A percentile compares a stretch with the other conserved stretches of the same genome.
Conservation (phyloP, 2,888 invertebrate species). For the Glyphotaelius pellucidus region DNA sequence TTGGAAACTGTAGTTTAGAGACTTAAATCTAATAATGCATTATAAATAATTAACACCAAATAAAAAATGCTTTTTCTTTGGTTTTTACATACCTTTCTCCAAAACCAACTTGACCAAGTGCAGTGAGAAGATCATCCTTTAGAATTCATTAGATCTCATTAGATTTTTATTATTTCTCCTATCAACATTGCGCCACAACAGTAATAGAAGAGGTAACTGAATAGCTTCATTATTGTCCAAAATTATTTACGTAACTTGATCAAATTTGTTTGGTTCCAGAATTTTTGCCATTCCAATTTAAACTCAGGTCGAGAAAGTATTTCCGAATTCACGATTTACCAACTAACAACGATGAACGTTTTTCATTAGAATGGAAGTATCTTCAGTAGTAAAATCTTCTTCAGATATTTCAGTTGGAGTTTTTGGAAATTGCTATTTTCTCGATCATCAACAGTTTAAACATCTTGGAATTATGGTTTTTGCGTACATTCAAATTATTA, state of each 20-base stretch:
- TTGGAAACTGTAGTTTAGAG: not conserved
- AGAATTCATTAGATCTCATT: not conserved
- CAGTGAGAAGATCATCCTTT: constrained; percentile 27
- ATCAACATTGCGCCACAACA: constrained; percentile 55
- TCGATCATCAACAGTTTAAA: not conserved
- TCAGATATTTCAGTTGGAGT: not conserved
- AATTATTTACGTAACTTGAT: constrained; percentile 35
- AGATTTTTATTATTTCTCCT: constrained; percentile 17
- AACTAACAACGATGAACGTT: not conserved
- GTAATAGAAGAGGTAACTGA: constrained; percentile 58
- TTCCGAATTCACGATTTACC: not conserved
- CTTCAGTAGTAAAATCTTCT: not conserved
- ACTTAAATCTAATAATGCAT: not conserved
- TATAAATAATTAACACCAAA: not conserved
- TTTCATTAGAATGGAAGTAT: not conserved
- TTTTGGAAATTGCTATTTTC: not conserved
- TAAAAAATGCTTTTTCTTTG: not conserved
- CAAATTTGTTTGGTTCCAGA: constrained; percentile 1
- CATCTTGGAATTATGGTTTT: not conserved
- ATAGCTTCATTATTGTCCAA: constrained; percentile 36
- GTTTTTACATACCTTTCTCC: not conserved
- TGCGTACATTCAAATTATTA: not conserved
- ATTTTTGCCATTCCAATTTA: constrained; percentile 15
- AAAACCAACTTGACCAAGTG: not conserved
- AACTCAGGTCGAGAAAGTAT: not conserved